A percentile compares a stretch with the other conserved stretches of the same genome.
phyloP scores from a whole-genome alignment of 2,113 vertebrate species.

The Triplophysa dalaica region DNA sequence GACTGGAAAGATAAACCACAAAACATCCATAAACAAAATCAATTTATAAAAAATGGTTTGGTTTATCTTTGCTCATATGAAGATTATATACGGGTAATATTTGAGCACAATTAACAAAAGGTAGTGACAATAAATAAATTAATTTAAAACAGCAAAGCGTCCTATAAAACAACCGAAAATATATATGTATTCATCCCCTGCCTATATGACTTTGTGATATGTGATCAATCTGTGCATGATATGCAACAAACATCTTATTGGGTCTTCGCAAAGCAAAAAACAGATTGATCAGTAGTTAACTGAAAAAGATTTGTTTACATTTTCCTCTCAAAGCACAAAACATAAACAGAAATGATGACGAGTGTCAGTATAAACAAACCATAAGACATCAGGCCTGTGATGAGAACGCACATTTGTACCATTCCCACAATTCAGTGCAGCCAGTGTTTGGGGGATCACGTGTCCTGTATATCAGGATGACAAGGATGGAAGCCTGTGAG shows the following conservation, averaged over 20 bases:
- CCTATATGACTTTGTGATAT: background rate
- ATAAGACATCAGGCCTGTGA: background rate
- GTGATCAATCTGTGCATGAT: constrained; percentile 1
- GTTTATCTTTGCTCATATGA: constrained; percentile 6
- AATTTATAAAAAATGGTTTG: constrained; percentile 2
- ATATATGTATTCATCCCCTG: background rate
- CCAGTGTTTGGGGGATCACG: background rate
- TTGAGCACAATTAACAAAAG: background rate
- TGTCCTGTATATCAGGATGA: too few relatives aligned
- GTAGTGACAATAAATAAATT: constrained; percentile 72
- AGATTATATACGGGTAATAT: constrained; percentile 5
- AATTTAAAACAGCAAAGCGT: constrained; percentile 64
- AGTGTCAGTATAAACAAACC: background rate
- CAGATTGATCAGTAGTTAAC: background rate
- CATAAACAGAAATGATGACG: background rate
- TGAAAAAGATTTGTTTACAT: background rate
- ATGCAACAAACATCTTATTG: background rate
- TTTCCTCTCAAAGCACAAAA: background rate
- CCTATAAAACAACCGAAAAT: constrained; percentile 38
- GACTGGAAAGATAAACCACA: background rate
- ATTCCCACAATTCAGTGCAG: constrained; percentile 58
- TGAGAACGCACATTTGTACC: background rate
- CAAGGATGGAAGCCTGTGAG: constrained; percentile 43
- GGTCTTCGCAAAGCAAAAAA: background rate
- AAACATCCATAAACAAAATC: background rate